Evolutionary conservation across 2,113 vertebrate species (phyloP).

Genomic region (Notarius lentiginosus): DNA sequence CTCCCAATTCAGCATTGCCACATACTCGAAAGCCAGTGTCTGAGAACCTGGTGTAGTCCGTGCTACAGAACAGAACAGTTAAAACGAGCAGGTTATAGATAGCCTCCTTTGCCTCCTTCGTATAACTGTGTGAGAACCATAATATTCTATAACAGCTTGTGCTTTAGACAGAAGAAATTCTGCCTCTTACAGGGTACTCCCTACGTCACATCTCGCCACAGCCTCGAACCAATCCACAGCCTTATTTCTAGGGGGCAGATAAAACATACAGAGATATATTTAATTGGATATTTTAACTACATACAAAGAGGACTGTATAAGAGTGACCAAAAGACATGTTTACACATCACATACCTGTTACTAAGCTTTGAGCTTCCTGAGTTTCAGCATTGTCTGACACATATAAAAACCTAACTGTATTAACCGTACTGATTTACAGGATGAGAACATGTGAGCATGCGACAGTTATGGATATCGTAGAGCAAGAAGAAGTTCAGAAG

Average conservation of each 20-base stretch:
- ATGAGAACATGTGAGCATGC: neutral
- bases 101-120: no score
- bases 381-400: slow-evolving; percentile 1
- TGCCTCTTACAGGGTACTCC: slow-evolving; percentile 76
- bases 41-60: slow-evolving; percentile 19
- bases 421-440: neutral
- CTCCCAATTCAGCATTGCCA: slow-evolving; percentile 30
- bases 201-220: slow-evolving; percentile 94
- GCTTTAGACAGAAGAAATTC: slow-evolving; percentile 74
- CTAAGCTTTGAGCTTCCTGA: slow-evolving; percentile 21
- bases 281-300: slow-evolving; percentile 10
- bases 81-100: neutral
- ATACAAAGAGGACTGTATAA: slow-evolving; percentile 51
- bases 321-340: slow-evolving; percentile 64
- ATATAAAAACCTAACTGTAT: neutral
- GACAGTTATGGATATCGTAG: neutral
- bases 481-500: neutral
- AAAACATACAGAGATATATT: slow-evolving; percentile 62
- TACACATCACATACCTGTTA: slow-evolving; percentile 55
- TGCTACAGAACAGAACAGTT: neutral
- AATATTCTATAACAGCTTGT: slow-evolving; percentile 67
- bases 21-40: slow-evolving; percentile 28
- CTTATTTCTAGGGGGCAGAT: slow-evolving; percentile 66
- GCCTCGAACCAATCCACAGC: slow-evolving; percentile 83
- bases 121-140: slow-evolving; percentile 51